Evolutionary conservation across 37 sponge, comb jelly and placozoan species (phyloP).

Genomic region (Beroe ovata): DNA sequence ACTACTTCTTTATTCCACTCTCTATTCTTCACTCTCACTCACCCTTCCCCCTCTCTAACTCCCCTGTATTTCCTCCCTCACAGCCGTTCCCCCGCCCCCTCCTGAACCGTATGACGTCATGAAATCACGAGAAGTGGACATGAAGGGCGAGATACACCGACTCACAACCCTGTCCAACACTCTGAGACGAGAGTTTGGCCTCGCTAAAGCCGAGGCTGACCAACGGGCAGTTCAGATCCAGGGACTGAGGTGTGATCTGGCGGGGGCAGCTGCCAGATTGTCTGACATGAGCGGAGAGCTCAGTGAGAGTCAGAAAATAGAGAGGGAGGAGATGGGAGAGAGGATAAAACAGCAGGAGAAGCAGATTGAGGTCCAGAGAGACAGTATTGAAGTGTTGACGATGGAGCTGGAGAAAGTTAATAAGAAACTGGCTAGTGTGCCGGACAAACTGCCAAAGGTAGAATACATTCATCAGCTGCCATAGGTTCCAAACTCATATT

Average conservation of each 20-base stretch:
- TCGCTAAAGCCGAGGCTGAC: constrained; percentile 47
- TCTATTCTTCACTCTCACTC: no score
- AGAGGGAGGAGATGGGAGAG: constrained; percentile 19
- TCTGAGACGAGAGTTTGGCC: constrained; percentile 42
- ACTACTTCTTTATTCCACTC: no score
- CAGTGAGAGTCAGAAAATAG: constrained; percentile 47
- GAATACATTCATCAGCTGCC: no score
- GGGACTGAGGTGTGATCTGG: constrained; percentile 35
- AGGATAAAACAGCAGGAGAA: neutral
- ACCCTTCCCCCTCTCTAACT: no score
- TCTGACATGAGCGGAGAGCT: constrained; percentile 62
- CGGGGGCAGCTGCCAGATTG: constrained; percentile 26
- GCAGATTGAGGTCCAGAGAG: neutral
- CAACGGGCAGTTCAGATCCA: constrained; percentile 46
- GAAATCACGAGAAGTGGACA: neutral
- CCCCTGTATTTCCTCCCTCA: no score
- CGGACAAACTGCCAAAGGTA: constrained; percentile 9
- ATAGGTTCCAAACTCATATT: no score
- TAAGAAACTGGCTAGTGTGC: neutral
- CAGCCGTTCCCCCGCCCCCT: constrained; percentile 20
- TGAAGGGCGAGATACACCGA: constrained; percentile 19
- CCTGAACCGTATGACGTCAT: constrained; percentile 17
- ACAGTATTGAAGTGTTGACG: neutral
- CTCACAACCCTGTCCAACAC: constrained; percentile 26
- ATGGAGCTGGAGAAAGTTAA: constrained; percentile 7